Conservation (phyloP, 2,797 vertebrate genomes). For the Macrochelys suwanniensis region DNA sequence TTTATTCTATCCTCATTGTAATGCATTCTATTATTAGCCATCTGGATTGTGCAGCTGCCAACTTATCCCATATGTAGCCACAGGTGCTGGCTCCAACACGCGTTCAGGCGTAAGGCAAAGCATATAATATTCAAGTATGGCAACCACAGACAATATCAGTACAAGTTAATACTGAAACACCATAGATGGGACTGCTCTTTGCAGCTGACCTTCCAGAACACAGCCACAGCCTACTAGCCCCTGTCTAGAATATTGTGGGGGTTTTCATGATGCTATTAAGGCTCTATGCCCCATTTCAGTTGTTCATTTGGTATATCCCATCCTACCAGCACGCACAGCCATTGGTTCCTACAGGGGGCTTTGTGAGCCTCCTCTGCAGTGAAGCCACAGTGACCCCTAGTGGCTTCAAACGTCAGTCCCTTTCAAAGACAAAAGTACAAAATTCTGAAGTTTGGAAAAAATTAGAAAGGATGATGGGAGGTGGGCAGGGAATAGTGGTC, state of each 20-base stretch:
- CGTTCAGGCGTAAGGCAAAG: constrained; percentile 18
- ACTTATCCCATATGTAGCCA: constrained; percentile 31
- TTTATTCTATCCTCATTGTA: background rate
- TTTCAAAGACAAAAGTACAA: background rate
- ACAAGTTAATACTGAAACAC: background rate
- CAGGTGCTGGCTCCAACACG: constrained; percentile 1
- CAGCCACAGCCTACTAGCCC: rapidly evolving
- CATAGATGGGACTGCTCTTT: background rate
- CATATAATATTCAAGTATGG: background rate
- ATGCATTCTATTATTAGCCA: constrained; percentile 47
- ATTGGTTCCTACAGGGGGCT: background rate
- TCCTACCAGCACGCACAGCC: background rate
- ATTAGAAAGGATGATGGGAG: background rate
- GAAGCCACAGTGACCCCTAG: background rate
- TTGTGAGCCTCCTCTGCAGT: background rate
- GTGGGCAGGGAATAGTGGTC: background rate
- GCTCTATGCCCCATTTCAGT: background rate
- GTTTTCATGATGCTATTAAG: background rate
- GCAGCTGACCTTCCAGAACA: background rate
- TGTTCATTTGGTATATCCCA: background rate
- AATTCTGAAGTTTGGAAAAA: background rate
- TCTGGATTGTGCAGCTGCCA: constrained; percentile 21
- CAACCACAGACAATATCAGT: background rate
- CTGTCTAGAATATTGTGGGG: background rate
- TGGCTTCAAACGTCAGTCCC: background rate